A percentile compares a stretch with the other conserved stretches of the same genome.
These are phyloP conservation scores for Triplophysa siluroides DNA, from an alignment of 2,113 vertebrate species.

Conservation along the genomic window DNA sequence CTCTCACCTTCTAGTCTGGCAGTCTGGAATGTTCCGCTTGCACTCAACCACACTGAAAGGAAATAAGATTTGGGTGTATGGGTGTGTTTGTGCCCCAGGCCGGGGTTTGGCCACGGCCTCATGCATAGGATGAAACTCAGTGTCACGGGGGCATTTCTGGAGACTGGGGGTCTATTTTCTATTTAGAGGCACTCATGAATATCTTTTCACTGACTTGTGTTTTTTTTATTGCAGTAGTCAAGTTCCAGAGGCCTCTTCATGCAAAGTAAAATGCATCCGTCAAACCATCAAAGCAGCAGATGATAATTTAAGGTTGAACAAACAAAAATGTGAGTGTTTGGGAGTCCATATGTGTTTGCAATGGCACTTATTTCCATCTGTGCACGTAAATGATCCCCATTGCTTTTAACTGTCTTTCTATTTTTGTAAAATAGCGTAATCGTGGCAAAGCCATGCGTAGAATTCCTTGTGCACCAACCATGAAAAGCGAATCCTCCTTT, in stretches of 20 bases:
- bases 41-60: constrained; percentile 16
- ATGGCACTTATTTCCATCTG: background rate
- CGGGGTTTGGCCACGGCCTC: constrained; percentile 18
- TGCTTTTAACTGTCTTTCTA: background rate
- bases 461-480: background rate
- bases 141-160: constrained; percentile 17
- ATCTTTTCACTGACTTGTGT: background rate
- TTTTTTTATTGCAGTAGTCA: no score
- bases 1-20: constrained; percentile 44
- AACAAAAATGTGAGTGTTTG: background rate
- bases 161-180: background rate
- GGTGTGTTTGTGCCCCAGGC: constrained; percentile 37
- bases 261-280: background rate
- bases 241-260: no score
- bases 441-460: background rate
- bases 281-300: background rate
- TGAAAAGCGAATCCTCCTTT: constrained; percentile 42
- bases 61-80: constrained; percentile 32
- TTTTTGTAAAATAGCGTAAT: background rate
- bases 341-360: background rate
- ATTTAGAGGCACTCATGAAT: constrained; percentile 17
- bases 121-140: constrained; percentile 22
- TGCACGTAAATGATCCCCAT: background rate
- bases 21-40: constrained; percentile 46
- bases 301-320: no score